Evolutionary conservation across 2,888 invertebrate genomes (phyloP), one percentile per base, ranked within the genome.

Genomic region (Pantelozetes paolii): DNA sequence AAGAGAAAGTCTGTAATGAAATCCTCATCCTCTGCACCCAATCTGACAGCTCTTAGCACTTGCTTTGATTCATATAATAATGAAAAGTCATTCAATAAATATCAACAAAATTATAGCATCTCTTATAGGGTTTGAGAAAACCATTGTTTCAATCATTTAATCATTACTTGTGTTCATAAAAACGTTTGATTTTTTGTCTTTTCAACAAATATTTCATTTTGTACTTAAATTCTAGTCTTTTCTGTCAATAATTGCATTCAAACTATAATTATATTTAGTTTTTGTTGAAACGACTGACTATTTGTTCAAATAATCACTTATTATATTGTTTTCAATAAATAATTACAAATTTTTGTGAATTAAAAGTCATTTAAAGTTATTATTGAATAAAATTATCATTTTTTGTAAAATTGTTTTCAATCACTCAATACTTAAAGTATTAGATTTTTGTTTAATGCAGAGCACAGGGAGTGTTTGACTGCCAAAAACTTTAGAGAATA

Each of bases 1-100:
- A 67, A 36, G n/a, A 20, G 15, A 0, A 36, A 2, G 2, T 2
- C 9, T 11, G 36, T 36, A 23, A 40, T 42, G 67, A n/a, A 23
- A 3, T 40, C 11, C 36, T 67, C 67, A 20, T 36, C 42, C 32
- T 67, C 67, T 2, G 67, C 67, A 13, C 67, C 67, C 13, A 67
- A 62, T 62, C 32, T 62, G 36, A 32, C 62, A 13, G 6, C 18
- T 32, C 32, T n/a, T 26, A 32, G 2, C 36, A n/a, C 62, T 30
- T 62, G 30, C 32, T 32, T 32, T 28, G 62, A 62, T 15, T 62
- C 32, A 20, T 36, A n/a, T 62, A 62, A 62, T 32, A 32, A 32
- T 9, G 62, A 62, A 36, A 62, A 62, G 18, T 9, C 23, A n/a
- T 20, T 6, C 8, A 50, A 18, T 23, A 54, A 23, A 36, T 36